Evolutionary conservation across 1,140 invertebrate species (phyloP).

Genomic region (Drosophila yakuba): DNA sequence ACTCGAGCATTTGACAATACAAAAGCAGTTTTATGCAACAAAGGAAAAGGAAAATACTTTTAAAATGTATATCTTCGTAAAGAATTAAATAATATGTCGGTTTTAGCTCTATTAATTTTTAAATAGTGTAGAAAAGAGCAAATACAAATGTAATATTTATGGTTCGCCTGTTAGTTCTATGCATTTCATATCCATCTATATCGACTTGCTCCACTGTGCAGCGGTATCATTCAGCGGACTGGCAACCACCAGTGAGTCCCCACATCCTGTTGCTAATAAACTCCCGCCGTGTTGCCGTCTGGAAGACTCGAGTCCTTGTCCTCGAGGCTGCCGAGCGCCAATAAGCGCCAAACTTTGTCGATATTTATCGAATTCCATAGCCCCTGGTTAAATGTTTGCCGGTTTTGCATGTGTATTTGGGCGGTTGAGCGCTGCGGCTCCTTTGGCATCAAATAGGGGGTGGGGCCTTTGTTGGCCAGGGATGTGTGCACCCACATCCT

Average conservation of each 20-base stretch:
- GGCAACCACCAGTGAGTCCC: slow-evolving; percentile 15
- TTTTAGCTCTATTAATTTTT: too few relatives aligned
- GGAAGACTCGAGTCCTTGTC: slow-evolving; percentile 34
- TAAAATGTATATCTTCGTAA: too few relatives aligned
- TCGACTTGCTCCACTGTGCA: slow-evolving; percentile 16
- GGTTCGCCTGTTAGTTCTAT: not conserved
- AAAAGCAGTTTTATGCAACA: too few relatives aligned
- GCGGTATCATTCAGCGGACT: slow-evolving; percentile 15
- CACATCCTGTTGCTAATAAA: slow-evolving; percentile 79
- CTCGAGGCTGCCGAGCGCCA: slow-evolving; percentile 38
- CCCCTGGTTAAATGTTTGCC: slow-evolving; percentile 78
- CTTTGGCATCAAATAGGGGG: slow-evolving; percentile 34
- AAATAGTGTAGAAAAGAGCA: too few relatives aligned
- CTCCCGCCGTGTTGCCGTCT: slow-evolving; percentile 42
- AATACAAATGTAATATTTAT: too few relatives aligned
- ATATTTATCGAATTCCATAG: slow-evolving; percentile 83
- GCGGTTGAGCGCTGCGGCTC: slow-evolving; percentile 10
- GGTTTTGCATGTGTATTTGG: slow-evolving; percentile 57
- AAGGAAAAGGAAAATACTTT: too few relatives aligned
- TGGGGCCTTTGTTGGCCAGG: not conserved
- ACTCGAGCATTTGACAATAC: too few relatives aligned
- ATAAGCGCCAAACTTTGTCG: slow-evolving; percentile 73
- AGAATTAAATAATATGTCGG: too few relatives aligned
- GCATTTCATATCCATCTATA: not conserved
- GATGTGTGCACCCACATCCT: slow-evolving; percentile 37